phyloP scores from a whole-genome alignment of 1,140 invertebrate genomes.

The Drosophila leontia region DNA sequence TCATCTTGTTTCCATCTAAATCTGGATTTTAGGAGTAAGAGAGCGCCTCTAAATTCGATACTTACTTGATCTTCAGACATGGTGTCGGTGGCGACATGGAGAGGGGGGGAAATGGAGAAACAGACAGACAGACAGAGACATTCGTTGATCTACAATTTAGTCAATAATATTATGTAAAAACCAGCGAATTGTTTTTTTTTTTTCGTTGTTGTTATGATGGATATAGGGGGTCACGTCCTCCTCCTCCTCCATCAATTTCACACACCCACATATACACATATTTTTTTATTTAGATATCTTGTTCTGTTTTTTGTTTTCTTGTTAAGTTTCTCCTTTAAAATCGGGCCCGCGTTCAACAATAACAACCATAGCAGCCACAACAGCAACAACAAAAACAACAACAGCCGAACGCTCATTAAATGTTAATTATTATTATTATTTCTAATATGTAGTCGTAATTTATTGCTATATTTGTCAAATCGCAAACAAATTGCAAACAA shows the following conservation, averaged over 20 bases:
- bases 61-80: constrained; percentile 1
- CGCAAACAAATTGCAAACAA: constrained; percentile 59
- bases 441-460: constrained; percentile 73
- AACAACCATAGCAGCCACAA: constrained; percentile 12
- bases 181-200: constrained; percentile 42
- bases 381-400: constrained; percentile 17
- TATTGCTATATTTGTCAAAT: constrained; percentile 67
- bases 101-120: constrained; percentile 30
- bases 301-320: constrained; percentile 55
- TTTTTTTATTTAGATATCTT: constrained; percentile 57
- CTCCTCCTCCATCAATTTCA: constrained; percentile 22
- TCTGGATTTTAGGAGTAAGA: no score
- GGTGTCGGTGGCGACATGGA: constrained; percentile 25
- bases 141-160: constrained; percentile 82
- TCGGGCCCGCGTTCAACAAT: constrained; percentile 43
- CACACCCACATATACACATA: constrained; percentile 37
- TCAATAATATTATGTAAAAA: constrained; percentile 74
- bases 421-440: constrained; percentile 79
- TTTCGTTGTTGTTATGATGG: constrained; percentile 36
- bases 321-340: constrained; percentile 59
- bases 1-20: background rate
- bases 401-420: constrained; percentile 67
- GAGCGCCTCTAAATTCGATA: constrained; percentile 1
- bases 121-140: constrained; percentile 34
- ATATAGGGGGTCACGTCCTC: background rate